Percentiles rank a stretch among this genome's conserved stretches.
phyloP scores from a whole-genome alignment of 2,888 invertebrate genomes.

The Phyllotreta striolata region DNA sequence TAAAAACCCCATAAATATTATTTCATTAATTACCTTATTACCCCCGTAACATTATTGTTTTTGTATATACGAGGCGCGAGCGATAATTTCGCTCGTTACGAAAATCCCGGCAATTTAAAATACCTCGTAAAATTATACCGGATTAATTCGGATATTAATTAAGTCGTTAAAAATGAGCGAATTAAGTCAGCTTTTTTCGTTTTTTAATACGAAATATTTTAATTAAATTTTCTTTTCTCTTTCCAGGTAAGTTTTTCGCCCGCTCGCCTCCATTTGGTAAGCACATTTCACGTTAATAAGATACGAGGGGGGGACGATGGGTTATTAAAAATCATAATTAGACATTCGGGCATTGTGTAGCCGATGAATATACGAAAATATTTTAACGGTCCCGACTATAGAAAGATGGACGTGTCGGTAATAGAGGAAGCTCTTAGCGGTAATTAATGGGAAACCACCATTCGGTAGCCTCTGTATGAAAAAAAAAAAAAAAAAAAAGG shows the following conservation, averaged over 20 bases:
- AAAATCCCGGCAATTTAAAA: too few relatives aligned
- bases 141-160: too few relatives aligned
- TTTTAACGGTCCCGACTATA: conserved; percentile 15
- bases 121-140: too few relatives aligned
- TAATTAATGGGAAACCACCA: conserved; percentile 32
- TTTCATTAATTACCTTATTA: too few relatives aligned
- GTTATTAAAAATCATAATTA: not conserved
- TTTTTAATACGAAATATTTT: not conserved
- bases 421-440: conserved; percentile 28
- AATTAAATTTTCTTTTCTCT: conserved; percentile 8
- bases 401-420: conserved; percentile 7
- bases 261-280: not conserved
- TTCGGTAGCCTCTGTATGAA: conserved; percentile 20
- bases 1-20: too few relatives aligned
- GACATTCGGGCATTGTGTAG: not conserved
- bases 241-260: conserved; percentile 27
- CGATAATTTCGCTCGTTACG: too few relatives aligned
- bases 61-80: too few relatives aligned
- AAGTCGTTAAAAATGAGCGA: too few relatives aligned
- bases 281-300: not conserved
- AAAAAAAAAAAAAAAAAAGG: conserved; percentile 12
- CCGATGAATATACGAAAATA: conserved; percentile 11
- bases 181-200: not conserved
- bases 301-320: not conserved
- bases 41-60: too few relatives aligned